These are phyloP conservation scores for Junonia oenone DNA, from an alignment of 2,888 invertebrate species.

Conservation along the genomic window DNA sequence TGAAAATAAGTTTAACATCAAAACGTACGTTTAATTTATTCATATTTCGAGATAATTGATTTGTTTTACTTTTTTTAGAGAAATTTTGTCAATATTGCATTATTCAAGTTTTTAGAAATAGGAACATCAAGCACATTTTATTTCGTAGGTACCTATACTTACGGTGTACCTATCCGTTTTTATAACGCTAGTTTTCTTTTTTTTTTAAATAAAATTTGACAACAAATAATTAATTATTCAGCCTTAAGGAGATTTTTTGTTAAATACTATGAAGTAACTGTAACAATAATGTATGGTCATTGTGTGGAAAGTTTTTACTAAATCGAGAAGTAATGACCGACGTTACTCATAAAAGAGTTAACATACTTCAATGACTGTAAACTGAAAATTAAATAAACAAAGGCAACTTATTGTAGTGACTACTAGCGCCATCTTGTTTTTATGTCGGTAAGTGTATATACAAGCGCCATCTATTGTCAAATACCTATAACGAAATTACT, in stretches of 20 bases:
- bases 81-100: too few species aligned
- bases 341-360: constrained; percentile 10
- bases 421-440: not conserved
- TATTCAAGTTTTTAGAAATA: too few species aligned
- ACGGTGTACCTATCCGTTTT: too few species aligned
- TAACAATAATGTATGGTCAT: not conserved
- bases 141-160: too few species aligned
- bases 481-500: too few species aligned
- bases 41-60: too few species aligned
- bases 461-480: not conserved
- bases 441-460: not conserved
- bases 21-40: too few species aligned
- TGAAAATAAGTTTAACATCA: too few species aligned
- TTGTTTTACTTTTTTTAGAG: too few species aligned
- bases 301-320: constrained; percentile 2
- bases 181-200: not conserved
- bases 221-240: not conserved
- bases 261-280: not conserved
- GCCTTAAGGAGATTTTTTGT: not conserved
- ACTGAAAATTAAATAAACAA: constrained; percentile 14
- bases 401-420: not conserved
- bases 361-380: constrained; percentile 24
- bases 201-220: not conserved
- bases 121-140: too few species aligned
- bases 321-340: constrained; percentile 21